phyloP scores from a whole-genome alignment of 2,113 vertebrate species.

The Mormoops blainvillei region DNA sequence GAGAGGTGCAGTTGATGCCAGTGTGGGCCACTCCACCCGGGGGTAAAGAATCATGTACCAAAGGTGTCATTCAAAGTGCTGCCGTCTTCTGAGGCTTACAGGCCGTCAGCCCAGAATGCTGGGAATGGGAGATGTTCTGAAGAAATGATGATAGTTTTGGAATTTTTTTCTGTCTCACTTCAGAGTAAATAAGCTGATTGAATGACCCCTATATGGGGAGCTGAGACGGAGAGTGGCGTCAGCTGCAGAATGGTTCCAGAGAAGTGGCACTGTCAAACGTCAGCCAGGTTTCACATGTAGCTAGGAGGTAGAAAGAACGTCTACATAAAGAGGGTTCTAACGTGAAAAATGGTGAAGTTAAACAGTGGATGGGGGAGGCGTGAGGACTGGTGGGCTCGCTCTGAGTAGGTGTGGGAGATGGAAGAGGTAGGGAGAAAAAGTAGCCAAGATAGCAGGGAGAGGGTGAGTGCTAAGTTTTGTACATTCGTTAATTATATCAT shows the following conservation, averaged over 20 bases:
- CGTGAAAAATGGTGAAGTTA: background rate
- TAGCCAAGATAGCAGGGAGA: background rate
- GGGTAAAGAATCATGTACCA: background rate
- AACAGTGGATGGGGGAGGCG: background rate
- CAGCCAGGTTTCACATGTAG: background rate
- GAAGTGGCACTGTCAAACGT: background rate
- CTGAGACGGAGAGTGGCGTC: too few relatives aligned
- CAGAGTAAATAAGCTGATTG: background rate
- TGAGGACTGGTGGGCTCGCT: background rate
- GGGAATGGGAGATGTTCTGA: background rate
- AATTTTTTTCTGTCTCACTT: background rate
- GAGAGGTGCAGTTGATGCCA: background rate
- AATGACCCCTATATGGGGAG: background rate
- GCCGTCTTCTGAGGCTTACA: background rate
- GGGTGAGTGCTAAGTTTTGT: background rate
- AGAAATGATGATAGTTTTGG: background rate
- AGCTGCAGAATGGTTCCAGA: background rate
- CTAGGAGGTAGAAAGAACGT: background rate
- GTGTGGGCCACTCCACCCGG: background rate
- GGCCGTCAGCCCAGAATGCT: background rate
- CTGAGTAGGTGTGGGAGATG: background rate
- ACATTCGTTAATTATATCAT: background rate
- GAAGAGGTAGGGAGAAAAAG: background rate
- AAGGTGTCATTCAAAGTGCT: background rate
- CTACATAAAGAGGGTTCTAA: background rate